These are phyloP conservation scores for Agrochola circellaris DNA, from an alignment of 2,888 invertebrate genomes.

Conservation along the genomic window DNA sequence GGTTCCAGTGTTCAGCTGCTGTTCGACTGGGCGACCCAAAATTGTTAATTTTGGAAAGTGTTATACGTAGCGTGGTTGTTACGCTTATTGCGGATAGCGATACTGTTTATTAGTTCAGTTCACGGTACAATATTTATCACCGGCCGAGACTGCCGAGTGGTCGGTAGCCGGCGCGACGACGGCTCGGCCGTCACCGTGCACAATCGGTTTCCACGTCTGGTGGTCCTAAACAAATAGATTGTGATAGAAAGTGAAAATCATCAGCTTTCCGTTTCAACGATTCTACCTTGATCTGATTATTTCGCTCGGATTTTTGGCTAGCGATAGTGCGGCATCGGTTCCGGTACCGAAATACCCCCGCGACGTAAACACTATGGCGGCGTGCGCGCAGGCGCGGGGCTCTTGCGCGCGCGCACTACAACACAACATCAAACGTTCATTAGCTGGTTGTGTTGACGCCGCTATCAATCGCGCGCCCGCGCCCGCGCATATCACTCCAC, in stretches of 20 bases:
- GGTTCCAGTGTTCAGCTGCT: constrained; percentile 38
- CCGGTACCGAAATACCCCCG: constrained; percentile 86
- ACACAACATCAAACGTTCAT: constrained; percentile 60
- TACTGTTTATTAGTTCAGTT: constrained; percentile 27
- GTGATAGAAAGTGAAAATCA: constrained; percentile 65
- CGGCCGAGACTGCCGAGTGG: not conserved
- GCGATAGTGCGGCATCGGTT: constrained; percentile 82
- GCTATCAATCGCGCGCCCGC: constrained; percentile 43
- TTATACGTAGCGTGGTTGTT: constrained; percentile 7
- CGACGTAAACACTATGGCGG: constrained; percentile 82
- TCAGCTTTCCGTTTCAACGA: constrained; percentile 66
- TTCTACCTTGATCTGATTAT: constrained; percentile 87
- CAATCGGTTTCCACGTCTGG: constrained; percentile 53
- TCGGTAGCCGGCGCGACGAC: not conserved
- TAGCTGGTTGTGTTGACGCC: constrained; percentile 52
- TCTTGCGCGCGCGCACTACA: constrained; percentile 52
- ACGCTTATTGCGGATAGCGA: constrained; percentile 12
- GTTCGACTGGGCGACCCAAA: constrained; percentile 19
- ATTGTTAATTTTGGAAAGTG: constrained; percentile 43
- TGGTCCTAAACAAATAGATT: constrained; percentile 56
- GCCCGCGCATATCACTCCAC: constrained; percentile 35
- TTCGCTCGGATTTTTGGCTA: constrained; percentile 83
- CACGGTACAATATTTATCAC: constrained; percentile 4
- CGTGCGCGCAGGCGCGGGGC: constrained; percentile 61
- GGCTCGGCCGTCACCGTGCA: constrained; percentile 13